Evolutionary conservation across 2,797 vertebrate species (phyloP).

Genomic region (Sternotherus odoratus): DNA sequence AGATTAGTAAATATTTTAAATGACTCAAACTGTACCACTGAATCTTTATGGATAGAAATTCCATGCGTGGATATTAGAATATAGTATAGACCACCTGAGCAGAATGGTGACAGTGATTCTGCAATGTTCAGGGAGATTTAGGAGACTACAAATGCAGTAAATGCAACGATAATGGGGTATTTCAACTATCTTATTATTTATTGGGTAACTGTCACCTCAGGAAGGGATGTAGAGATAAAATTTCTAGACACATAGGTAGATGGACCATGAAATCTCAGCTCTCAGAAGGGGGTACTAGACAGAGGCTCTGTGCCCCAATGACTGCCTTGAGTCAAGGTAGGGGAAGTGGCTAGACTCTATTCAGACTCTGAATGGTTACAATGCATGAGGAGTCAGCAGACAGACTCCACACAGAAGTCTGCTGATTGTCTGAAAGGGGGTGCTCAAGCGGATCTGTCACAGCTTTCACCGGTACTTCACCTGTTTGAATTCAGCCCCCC

Average conservation of each 20-base stretch:
- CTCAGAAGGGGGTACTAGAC: not conserved
- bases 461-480: not conserved
- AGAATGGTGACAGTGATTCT: too few relatives aligned
- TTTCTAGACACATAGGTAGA: not conserved
- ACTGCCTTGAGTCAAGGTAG: not conserved
- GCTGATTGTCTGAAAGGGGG: not conserved
- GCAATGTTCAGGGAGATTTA: too few relatives aligned
- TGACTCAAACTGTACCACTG: too few relatives aligned
- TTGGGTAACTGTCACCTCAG: too few relatives aligned
- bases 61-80: too few relatives aligned
- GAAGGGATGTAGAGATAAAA: too few relatives aligned
- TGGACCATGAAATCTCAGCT: not conserved
- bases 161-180: too few relatives aligned
- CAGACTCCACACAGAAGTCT: not conserved
- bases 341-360: not conserved
- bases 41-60: too few relatives aligned
- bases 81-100: too few relatives aligned
- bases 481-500: not conserved
- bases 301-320: not conserved
- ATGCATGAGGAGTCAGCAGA: not conserved
- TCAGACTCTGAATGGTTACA: not conserved
- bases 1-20: too few relatives aligned
- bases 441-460: not conserved
- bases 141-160: too few relatives aligned
- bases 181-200: too few relatives aligned